These are phyloP conservation scores for Prionace glauca DNA, from an alignment of 2,797 vertebrate genomes.

Conservation along the genomic window DNA sequence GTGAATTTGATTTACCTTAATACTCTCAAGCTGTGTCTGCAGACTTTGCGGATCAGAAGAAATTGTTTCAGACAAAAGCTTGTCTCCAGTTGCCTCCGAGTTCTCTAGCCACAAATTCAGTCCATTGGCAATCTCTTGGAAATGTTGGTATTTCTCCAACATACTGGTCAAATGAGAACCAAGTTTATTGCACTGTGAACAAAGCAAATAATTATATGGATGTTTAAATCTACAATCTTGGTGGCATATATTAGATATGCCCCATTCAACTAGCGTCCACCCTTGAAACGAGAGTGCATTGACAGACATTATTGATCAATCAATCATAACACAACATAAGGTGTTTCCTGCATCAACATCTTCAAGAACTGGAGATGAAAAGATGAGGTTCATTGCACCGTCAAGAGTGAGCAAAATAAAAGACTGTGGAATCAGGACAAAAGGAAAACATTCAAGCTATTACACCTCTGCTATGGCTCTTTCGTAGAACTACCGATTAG, in stretches of 20 bases:
- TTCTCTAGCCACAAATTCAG: conserved; percentile 75
- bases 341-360: not conserved
- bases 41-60: conserved; percentile 70
- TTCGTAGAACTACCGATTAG: not conserved
- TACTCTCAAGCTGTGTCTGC: conserved; percentile 68
- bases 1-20: conserved; percentile 64
- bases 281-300: not conserved
- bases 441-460: not conserved
- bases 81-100: conserved; percentile 66
- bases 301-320: not conserved
- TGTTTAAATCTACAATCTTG: not conserved
- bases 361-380: not conserved
- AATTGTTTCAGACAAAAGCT: conserved; percentile 64
- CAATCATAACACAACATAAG: not conserved
- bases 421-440: not conserved
- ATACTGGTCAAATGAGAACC: conserved; percentile 72
- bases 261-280: not conserved
- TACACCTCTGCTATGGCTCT: too few relatives aligned
- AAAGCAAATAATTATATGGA: not conserved
- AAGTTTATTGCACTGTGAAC: conserved; percentile 72
- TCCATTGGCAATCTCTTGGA: conserved; percentile 75
- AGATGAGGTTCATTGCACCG: not conserved
- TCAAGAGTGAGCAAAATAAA: not conserved
- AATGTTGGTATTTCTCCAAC: conserved; percentile 81
- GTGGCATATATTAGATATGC: not conserved